Evolutionary conservation across 2,113 vertebrate species (phyloP).

Genomic region (Myotis davidii): DNA sequence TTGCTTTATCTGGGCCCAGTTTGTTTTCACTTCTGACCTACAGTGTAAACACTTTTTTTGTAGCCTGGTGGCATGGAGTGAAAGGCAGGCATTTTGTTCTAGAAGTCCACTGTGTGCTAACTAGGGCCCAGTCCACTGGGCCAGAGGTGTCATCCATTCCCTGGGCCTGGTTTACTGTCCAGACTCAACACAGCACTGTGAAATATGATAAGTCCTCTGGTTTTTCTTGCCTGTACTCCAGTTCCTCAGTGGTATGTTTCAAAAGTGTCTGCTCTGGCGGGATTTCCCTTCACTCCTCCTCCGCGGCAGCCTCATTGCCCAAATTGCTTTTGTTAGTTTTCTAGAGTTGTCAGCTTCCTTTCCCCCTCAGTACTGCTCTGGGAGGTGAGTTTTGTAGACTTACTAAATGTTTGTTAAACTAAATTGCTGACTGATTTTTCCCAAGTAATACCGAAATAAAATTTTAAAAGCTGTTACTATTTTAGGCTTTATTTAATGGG

Average conservation of each 20-base stretch:
- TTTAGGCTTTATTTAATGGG: neutral
- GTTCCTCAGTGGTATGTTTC: neutral
- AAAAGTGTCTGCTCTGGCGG: neutral
- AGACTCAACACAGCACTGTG: neutral
- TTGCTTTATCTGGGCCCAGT: neutral
- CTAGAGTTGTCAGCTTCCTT: neutral
- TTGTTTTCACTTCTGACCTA: constrained; percentile 29
- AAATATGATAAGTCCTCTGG: neutral
- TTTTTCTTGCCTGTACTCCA: neutral
- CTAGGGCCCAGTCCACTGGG: too few relatives aligned
- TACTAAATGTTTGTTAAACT: constrained; percentile 38
- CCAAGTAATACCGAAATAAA: constrained; percentile 42
- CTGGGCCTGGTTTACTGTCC: neutral
- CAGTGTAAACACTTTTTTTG: neutral
- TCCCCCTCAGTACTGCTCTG: neutral
- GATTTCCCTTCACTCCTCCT: neutral
- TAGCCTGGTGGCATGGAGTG: neutral
- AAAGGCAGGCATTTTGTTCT: neutral
- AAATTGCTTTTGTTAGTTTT: neutral
- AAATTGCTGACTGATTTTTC: constrained; percentile 13
- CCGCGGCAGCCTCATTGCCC: neutral
- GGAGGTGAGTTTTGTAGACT: constrained; percentile 11
- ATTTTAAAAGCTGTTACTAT: constrained; percentile 34
- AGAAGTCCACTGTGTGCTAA: neutral
- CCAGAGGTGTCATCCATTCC: neutral